Base-by-base conservation (phyloP, 2,113 vertebrate genomes). In the Perca flavescens region DNA sequence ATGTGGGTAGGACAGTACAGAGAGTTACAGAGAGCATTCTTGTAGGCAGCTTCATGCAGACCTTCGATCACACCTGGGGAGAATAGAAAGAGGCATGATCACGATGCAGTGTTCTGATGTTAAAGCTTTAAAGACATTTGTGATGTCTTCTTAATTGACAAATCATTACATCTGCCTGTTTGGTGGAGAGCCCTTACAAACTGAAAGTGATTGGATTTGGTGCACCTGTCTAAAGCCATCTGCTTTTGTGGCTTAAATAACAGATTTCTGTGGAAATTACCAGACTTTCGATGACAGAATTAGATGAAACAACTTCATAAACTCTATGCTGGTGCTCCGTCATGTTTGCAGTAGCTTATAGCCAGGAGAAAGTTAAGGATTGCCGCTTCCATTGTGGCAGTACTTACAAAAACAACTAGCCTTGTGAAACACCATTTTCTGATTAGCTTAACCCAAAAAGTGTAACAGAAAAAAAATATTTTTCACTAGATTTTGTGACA, bases 1-100 rank as follows among this genome's bases (percentile, higher is more conserved):
- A 93, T 94, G 87, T 97, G 96, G 77, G 97, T 94, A 57, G 98
- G 98, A 91, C 98, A 99, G 85, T 97, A 99, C 52, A 99, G 92
- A 14, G 98, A 96, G 90, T 99, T 99, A 82, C 95, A 94, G 74
- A 99, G 95, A 56, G 97, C 84, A 40, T 97, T 97, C 90, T 96
- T 96, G 71, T 97, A 99, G 80, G 98, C 97, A 22, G 94, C 96
- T 77, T 90, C 92, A 76, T 99, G 99, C 79, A 99, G 89, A 83
- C 94, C 95, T 91, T 99, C 99, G 79, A 99, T 85, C 79, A 99
- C 83, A 88, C 84, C 98, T 99, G 36, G 28, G 89, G 77, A 34
- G 63, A 25, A 87, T 19, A 58, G 46, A 79, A 6, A 22, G 17
- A 21, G 6, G 12, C 1, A 14, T 12, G 10, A 34, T 36, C 1